Conservation (phyloP, 2,888 invertebrate species). For the Aricia artaxerxes region DNA sequence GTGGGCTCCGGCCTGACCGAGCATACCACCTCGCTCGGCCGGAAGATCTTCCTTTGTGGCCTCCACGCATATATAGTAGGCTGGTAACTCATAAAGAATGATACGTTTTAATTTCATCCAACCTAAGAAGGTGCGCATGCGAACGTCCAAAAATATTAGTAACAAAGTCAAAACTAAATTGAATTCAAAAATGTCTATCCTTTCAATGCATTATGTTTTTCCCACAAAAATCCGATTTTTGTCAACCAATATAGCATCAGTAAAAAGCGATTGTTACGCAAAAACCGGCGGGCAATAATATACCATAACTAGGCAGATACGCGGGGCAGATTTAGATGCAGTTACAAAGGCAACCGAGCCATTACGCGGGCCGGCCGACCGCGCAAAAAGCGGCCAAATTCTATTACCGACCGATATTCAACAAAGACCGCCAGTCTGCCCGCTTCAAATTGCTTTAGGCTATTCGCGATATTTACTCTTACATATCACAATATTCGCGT, state of each 20-base stretch:
- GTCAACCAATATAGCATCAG: slow-evolving; percentile 23
- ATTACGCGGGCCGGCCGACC: slow-evolving; percentile 69
- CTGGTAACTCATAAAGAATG: no score
- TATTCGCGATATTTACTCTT: slow-evolving; percentile 72
- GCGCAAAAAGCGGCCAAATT: slow-evolving; percentile 79
- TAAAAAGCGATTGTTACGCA: slow-evolving; percentile 6
- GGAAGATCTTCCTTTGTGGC: no score
- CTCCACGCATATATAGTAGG: no score
- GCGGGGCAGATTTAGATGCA: slow-evolving; percentile 72
- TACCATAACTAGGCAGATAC: slow-evolving; percentile 58
- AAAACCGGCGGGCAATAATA: slow-evolving; percentile 36
- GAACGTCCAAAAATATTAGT: no score
- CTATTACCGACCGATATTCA: slow-evolving; percentile 79
- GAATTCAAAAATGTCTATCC: background rate
- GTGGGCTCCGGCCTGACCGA: no score
- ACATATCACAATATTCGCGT: slow-evolving; percentile 61
- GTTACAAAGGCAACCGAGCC: slow-evolving; percentile 75
- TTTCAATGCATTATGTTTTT: background rate
- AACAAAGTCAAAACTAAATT: background rate
- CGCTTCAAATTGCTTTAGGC: slow-evolving; percentile 78
- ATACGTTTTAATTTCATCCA: no score
- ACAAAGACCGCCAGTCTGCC: slow-evolving; percentile 75
- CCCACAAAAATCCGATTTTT: slow-evolving; percentile 4
- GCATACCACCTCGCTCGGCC: no score
- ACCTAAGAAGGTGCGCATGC: no score